phyloP scores from a whole-genome alignment of 2,888 invertebrate genomes.

The Ectobius pallidus region DNA sequence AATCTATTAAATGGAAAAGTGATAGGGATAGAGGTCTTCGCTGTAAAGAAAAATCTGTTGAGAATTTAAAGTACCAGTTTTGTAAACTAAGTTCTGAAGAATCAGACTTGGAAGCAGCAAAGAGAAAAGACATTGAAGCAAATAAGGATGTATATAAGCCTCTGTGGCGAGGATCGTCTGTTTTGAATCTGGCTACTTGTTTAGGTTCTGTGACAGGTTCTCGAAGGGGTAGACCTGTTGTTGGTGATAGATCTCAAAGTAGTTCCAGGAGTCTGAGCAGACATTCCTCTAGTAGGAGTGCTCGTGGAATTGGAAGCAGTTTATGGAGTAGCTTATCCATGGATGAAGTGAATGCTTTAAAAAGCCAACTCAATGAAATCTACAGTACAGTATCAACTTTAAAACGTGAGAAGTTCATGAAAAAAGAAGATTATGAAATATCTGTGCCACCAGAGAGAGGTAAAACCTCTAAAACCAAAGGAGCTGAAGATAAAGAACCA shows the following conservation, averaged over 20 bases:
- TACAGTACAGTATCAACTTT: constrained; percentile 62
- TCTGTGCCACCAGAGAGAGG: constrained; percentile 59
- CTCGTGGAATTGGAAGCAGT: constrained; percentile 70
- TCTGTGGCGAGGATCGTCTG: constrained; percentile 83
- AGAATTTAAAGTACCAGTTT: constrained; percentile 81
- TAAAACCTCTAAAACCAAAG: constrained; percentile 42
- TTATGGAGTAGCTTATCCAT: constrained; percentile 84
- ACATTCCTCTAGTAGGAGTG: constrained; percentile 32
- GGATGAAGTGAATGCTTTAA: constrained; percentile 81
- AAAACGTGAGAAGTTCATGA: constrained; percentile 47
- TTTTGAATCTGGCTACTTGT: constrained; percentile 76
- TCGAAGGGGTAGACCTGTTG: constrained; percentile 44
- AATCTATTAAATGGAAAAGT: constrained; percentile 77
- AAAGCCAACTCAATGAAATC: constrained; percentile 80
- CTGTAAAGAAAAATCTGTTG: constrained; percentile 85
- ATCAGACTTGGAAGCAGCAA: constrained; percentile 38
- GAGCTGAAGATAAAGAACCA: constrained; percentile 33
- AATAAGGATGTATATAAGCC: constrained; percentile 76
- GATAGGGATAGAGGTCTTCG: constrained; percentile 76
- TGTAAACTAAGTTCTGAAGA: constrained; percentile 63
- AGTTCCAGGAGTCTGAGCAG: background rate
- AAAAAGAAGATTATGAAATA: constrained; percentile 63
- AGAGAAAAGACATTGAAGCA: constrained; percentile 45
- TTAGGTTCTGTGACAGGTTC: constrained; percentile 59
- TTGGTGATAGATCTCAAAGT: background rate